phyloP scores from a whole-genome alignment of 2,888 invertebrate species.

The Synanthedon myopaeformis region DNA sequence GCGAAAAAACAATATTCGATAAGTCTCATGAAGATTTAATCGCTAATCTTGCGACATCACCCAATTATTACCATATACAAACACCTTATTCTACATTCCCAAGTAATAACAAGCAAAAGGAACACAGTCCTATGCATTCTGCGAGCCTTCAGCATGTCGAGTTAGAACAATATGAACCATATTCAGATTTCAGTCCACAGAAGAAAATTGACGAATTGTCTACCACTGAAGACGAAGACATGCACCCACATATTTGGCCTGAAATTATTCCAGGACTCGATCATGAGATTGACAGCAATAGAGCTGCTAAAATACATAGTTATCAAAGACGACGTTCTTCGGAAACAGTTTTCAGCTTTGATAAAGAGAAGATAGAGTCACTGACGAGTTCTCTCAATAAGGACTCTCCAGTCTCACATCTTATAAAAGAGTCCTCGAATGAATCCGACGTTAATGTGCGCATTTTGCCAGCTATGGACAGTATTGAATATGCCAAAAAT shows the following conservation, averaged over 20 bases:
- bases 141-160: constrained; percentile 79
- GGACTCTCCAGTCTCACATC: constrained; percentile 40
- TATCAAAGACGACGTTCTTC: constrained; percentile 76
- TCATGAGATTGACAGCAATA: constrained; percentile 59
- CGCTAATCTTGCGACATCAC: constrained; percentile 59
- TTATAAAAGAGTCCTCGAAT: constrained; percentile 63
- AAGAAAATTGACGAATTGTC: constrained; percentile 59
- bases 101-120: constrained; percentile 69
- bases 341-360: constrained; percentile 81
- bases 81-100: constrained; percentile 75
- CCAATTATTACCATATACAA: constrained; percentile 67
- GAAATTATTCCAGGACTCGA: constrained; percentile 65
- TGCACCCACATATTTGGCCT: constrained; percentile 65
- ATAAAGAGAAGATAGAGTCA: constrained; percentile 80
- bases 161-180: constrained; percentile 70
- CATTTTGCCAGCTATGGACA: constrained; percentile 64
- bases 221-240: constrained; percentile 67
- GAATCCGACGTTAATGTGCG: constrained; percentile 64
- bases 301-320: constrained; percentile 54
- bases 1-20: constrained; percentile 63
- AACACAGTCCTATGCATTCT: constrained; percentile 73
- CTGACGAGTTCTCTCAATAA: constrained; percentile 70
- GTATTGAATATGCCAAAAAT: constrained; percentile 68
- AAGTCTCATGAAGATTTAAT: constrained; percentile 73
- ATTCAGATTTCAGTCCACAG: constrained; percentile 42